Evolutionary conservation across 2,888 invertebrate genomes (phyloP).

Genomic region (Callinectes sapidus): DNA sequence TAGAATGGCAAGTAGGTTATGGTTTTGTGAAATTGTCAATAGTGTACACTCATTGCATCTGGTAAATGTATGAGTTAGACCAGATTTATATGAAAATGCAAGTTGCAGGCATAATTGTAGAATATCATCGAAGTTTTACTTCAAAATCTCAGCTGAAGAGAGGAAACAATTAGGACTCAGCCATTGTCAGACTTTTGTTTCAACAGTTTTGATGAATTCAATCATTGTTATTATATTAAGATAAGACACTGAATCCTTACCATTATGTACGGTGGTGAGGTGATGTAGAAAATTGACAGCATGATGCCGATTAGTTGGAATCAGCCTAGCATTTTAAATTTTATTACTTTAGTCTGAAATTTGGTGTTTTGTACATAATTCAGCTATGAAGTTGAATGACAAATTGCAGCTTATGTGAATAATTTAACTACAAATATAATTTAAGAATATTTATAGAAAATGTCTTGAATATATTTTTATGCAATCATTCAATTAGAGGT

Average conservation of each 20-base stretch:
- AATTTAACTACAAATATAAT: neutral
- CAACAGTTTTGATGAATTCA: neutral
- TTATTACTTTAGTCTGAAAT: neutral
- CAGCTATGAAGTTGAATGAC: neutral
- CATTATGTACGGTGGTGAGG: neutral
- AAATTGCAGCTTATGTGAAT: neutral
- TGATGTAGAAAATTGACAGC: neutral
- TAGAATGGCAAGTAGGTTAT: constrained; percentile 43
- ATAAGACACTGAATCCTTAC: neutral
- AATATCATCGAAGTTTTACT: neutral
- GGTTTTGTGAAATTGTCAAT: neutral
- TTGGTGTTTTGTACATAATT: neutral
- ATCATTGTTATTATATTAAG: neutral
- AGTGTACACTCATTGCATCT: neutral
- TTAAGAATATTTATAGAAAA: neutral
- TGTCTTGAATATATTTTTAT: neutral
- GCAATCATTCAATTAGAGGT: neutral
- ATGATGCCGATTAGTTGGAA: neutral
- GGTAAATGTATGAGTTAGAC: neutral
- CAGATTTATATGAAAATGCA: neutral
- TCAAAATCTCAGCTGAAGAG: neutral
- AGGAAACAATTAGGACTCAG: neutral
- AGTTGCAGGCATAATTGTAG: constrained; percentile 27
- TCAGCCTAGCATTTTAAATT: neutral
- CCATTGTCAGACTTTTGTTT: neutral